Evolutionary conservation across 2,888 invertebrate genomes (phyloP), one percentile per base, ranked within the genome.

Genomic region (Brachypterus glaber): DNA sequence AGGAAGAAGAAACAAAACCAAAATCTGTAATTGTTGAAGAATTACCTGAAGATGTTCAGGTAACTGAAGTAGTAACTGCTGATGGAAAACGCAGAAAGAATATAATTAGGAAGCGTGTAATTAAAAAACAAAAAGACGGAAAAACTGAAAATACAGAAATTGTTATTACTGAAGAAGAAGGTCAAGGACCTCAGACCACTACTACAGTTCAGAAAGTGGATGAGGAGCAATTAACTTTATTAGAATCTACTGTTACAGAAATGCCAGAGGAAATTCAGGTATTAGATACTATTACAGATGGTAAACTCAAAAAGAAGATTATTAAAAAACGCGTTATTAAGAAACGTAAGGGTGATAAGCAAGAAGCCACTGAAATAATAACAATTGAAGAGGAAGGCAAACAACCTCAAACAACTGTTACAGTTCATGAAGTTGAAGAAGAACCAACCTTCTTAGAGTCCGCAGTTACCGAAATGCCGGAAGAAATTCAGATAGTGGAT

Each of bases 311-410:
- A 21, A 51, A 39, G 43, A 53, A 48, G 25, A 59, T 60, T 24
- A 53, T 60, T 4, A 66, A 62, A 26, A 67, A 61, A 27, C 57
- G 66, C 21, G 46, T 58, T 0, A 61, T 67, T 33, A 67, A 58
- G 36, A 68, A 67, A 45, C 60, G 59, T 3, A 62, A 49, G 45
- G 66, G 59, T 37, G 50, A 55, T 31, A 62, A 58, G 46, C 59
- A 66, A 26, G 67, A 70, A 49, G 31, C 40, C 21, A 48, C 56
- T 31, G 46, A 52, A 39, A 46, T 50, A 14, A 43, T 48, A 2
- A 55, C 51, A 29, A 42, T 50, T 16, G 49, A 51, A 49, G 58
- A 64, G 49, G 66, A 67, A 31, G 64, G 62, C 14, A 54, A 59
- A 36, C 56, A 63, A 36, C 70, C 70, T 0, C 53, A 47, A 42